Percentiles rank a stretch among this genome's conserved stretches.
Evolutionary conservation across 2,888 invertebrate genomes (phyloP).

Genomic region (Zaprionus bogoriensis): DNA sequence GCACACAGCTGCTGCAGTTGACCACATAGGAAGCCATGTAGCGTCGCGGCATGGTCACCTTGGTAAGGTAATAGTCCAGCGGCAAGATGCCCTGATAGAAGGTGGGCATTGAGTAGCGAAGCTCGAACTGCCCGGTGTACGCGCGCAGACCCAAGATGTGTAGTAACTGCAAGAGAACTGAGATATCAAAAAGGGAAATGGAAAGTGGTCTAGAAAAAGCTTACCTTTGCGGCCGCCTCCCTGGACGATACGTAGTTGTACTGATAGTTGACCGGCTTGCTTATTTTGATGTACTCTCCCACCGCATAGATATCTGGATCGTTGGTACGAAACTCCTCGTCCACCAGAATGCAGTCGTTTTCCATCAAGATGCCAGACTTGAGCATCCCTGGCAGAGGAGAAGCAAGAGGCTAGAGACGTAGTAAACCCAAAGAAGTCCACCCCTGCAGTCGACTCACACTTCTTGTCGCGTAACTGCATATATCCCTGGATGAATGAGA

Average conservation of each 20-base stretch:
- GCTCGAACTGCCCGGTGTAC: slow-evolving; percentile 5
- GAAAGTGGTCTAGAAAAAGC: too few species aligned
- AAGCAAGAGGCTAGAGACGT: background rate
- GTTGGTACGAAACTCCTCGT: slow-evolving; percentile 61
- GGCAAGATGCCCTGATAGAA: slow-evolving; percentile 67
- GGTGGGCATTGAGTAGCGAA: slow-evolving; percentile 52
- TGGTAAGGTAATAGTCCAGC: slow-evolving; percentile 54
- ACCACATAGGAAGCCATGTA: slow-evolving; percentile 52
- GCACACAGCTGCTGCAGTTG: slow-evolving; percentile 14
- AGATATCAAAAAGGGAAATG: too few species aligned
- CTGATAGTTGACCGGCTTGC: slow-evolving; percentile 58
- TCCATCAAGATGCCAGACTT: slow-evolving; percentile 28
- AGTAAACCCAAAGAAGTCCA: background rate
- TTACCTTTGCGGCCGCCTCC: slow-evolving; percentile 74
- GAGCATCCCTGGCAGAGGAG: slow-evolving; percentile 36
- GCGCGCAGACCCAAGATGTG: slow-evolving; percentile 33
- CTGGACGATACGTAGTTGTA: slow-evolving; percentile 48
- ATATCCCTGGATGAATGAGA: slow-evolving; percentile 64
- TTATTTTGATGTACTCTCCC: slow-evolving; percentile 54
- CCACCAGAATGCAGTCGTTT: slow-evolving; percentile 39
- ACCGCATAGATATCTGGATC: slow-evolving; percentile 66
- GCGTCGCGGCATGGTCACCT: slow-evolving; percentile 64
- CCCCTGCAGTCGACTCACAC: slow-evolving; percentile 35
- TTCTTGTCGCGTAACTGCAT: slow-evolving; percentile 1
- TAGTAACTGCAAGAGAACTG: slow-evolving; percentile 48